Percentiles rank a stretch among this genome's conserved stretches.
These are phyloP conservation scores for Tetramorium simillimum DNA, from an alignment of 1,140 invertebrate genomes.

Conservation along the genomic window DNA sequence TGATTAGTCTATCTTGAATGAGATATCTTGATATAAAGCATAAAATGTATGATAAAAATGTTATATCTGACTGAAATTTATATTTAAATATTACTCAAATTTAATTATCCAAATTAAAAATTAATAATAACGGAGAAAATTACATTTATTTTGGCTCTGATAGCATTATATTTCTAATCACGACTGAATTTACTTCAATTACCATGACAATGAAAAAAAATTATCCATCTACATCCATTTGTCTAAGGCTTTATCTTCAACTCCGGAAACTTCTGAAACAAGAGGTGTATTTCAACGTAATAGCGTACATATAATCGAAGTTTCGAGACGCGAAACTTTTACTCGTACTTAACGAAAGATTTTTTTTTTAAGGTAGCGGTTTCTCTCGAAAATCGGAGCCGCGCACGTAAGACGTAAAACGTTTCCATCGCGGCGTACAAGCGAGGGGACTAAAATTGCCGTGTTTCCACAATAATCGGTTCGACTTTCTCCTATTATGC, in stretches of 20 bases:
- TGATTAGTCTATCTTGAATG: background rate
- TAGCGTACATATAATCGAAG: slow-evolving; percentile 24
- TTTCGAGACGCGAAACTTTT: slow-evolving; percentile 26
- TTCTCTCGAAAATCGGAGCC: background rate
- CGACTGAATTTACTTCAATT: background rate
- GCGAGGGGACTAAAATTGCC: slow-evolving; percentile 1
- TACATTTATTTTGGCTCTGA: background rate
- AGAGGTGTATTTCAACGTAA: background rate
- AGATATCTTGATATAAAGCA: background rate
- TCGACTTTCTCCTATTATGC: slow-evolving; percentile 14
- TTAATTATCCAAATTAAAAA: background rate
- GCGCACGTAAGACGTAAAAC: background rate
- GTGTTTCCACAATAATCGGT: background rate
- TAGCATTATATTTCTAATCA: background rate
- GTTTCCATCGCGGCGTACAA: background rate
- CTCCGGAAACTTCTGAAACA: slow-evolving; percentile 10
- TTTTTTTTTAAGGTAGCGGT: background rate
- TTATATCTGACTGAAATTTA: background rate
- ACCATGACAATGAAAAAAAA: slow-evolving; percentile 14
- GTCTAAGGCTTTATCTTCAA: background rate
- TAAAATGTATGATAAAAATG: background rate
- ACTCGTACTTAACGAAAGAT: background rate
- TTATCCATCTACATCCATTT: background rate
- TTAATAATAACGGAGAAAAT: background rate
- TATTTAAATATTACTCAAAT: background rate